Base-by-base conservation (phyloP, 2,888 invertebrate genomes). In the Helobdella robusta region DNA sequence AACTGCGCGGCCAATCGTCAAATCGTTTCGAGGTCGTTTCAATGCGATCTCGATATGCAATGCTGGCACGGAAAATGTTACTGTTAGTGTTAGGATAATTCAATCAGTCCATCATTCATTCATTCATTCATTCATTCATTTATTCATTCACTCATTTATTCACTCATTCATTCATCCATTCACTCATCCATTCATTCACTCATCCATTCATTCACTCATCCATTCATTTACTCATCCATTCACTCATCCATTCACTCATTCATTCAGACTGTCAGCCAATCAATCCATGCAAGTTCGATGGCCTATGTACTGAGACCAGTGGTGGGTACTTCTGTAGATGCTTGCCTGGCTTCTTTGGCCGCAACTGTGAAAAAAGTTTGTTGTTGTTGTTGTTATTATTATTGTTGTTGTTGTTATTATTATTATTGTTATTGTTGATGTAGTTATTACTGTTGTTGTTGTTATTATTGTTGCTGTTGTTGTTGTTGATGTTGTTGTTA, bases 281-380 rank as follows among this genome's bases (percentile, higher is more conserved):
- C 18, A 35, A 34, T 18, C 59, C 59, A 3, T 59, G 59, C 20
- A 11, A 18, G 59, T 35, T 35, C 40, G 59, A 20, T 18, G 59
- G 59, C 4, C 18, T 18, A 28, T 59, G 59, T 36, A 5, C 36
- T 36, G 59, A 59, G 36, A 23, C 20, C 15, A 20, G 11, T 35
- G 36, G 32, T 8, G 35, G 32, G 11, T 59, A 59, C 59, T 34
- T 35, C 36, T 59, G 59, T 36, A 59, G 23, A 23, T 59, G 59
- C 36, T 35, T 35, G 59, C n/a, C 25, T 4, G 59, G 59, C 4
- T 59, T 59, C 36, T 59, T 18, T 35, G 59, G 59, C 18, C 32
- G 20, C 23, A 59, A 59, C 20, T 59, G 59, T 35, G 59, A 59
- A 35, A 59, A 34, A 35, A 36, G 59, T 59, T 35, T 23, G 59